Evolutionary conservation across 2,888 invertebrate genomes (phyloP).

Genomic region (Tetropium fuscum): DNA sequence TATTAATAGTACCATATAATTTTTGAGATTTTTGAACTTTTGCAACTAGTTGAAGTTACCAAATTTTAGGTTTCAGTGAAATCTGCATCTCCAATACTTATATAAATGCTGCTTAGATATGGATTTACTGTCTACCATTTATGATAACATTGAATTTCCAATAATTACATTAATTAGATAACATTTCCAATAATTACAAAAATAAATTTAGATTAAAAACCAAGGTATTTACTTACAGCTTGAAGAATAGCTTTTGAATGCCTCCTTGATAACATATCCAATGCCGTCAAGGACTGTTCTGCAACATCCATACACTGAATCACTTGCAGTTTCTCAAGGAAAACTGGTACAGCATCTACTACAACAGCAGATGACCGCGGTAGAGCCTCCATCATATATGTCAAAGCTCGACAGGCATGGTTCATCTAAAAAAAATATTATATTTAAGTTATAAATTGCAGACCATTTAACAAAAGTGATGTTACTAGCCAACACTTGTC

Average conservation of each 20-base stretch:
- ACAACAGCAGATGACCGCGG: conserved; percentile 97
- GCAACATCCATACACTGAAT: conserved; percentile 99
- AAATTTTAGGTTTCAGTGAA: no score
- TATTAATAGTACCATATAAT: no score
- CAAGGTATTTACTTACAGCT: conserved; percentile 72
- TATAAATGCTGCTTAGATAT: no score
- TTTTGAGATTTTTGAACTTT: no score
- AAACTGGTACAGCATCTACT: conserved; percentile 96
- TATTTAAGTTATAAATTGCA: neutral
- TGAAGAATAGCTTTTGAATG: conserved; percentile 97
- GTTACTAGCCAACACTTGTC: neutral
- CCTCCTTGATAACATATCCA: conserved; percentile 95
- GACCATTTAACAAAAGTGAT: neutral
- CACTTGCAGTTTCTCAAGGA: conserved; percentile 95
- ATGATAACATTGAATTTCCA: no score
- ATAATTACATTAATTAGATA: no score
- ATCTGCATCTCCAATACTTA: no score
- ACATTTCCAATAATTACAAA: no score
- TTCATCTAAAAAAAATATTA: conserved; percentile 80
- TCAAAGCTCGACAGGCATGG: conserved; percentile 97
- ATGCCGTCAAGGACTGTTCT: conserved; percentile 96
- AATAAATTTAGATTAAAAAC: no score
- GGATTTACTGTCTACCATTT: no score
- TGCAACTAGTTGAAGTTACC: no score
- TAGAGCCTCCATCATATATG: conserved; percentile 99